Evolutionary conservation across 1,140 invertebrate species (phyloP), one percentile per base, ranked within the genome.

Genomic region (Drosophila bifasciata): DNA sequence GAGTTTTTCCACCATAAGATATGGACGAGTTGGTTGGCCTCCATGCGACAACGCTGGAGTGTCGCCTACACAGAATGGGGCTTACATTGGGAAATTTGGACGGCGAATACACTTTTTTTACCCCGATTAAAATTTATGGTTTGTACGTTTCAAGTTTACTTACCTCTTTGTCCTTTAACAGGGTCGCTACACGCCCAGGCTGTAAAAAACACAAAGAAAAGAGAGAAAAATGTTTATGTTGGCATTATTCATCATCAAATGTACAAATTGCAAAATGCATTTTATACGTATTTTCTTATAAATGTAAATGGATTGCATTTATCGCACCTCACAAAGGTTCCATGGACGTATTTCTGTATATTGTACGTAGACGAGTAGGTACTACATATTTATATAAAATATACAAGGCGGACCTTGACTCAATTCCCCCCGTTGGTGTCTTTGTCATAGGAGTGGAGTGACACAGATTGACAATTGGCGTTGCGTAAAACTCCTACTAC

Each of bases 161-260:
- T 92, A 96, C 95, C 92, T 95, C 93, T 90, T 93, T 92, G 72
- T 96, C 95, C 92, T 95, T 94, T 28, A 96, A 92, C 45, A 97
- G 92, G 25, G 96, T 97, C 9, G 94, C 96, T 5, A 97, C 96
- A 78, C 96, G 92, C 28, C 96, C 96, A 23, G 95, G 95, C 95
- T 96, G 92, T 48, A 95, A 95, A 83, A 90, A 76, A 89, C 67
- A 89, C 84, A 71, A 64, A 76, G 32, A 83, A 89, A 85, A 71
- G 66, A 76, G 32, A 83, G 60, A 50, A 60, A 72, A 46, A 16
- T 57, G 6, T 32, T 50, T 44, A 36, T 32, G 48, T 46, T 45
- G 52, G 16, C 40, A 32, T 32, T 32, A 36, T 36, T 13, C 32
- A 11, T 36, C 32, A 36, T 13, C 32, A 11, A 25, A 21, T n/a